Conservation (phyloP, 2,888 invertebrate genomes). For the Torymus auratus region DNA sequence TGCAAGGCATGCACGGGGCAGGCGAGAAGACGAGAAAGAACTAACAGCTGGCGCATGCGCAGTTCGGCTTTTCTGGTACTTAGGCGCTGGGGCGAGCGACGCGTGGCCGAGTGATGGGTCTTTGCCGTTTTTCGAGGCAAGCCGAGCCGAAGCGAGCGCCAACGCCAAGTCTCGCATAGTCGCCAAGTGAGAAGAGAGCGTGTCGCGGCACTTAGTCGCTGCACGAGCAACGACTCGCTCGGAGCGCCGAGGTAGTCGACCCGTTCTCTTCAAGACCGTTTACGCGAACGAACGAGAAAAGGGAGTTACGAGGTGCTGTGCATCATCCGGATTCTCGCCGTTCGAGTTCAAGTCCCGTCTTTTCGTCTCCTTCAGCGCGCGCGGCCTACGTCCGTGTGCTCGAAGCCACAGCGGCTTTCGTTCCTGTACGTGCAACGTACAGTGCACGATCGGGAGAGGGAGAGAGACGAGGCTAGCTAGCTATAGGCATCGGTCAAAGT, state of each 20-base stretch:
- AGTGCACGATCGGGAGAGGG: neutral
- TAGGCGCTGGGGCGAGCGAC: conserved; percentile 74
- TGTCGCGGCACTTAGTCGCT: conserved; percentile 43
- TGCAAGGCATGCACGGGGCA: too few relatives aligned
- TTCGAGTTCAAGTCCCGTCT: too few relatives aligned
- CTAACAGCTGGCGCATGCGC: conserved; percentile 79
- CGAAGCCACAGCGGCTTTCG: too few relatives aligned
- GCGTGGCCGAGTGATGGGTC: conserved; percentile 10
- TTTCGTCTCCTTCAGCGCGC: too few relatives aligned
- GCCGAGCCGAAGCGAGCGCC: neutral
- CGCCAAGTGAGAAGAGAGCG: conserved; percentile 30
- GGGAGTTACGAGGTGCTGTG: too few relatives aligned
- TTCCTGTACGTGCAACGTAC: conserved; percentile 5
- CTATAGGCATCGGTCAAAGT: conserved; percentile 1
- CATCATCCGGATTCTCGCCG: too few relatives aligned
- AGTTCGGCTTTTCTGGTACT: conserved; percentile 80
- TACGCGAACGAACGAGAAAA: too few relatives aligned
- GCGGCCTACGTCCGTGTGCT: too few relatives aligned
- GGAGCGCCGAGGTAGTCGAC: too few relatives aligned
- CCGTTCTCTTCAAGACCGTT: too few relatives aligned
- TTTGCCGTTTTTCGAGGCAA: conserved; percentile 42
- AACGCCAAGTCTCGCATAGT: conserved; percentile 1
- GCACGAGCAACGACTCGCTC: too few relatives aligned
- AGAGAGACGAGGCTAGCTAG: neutral
- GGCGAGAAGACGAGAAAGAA: too few relatives aligned